Evolutionary conservation across 2,113 vertebrate genomes (phyloP), one percentile per base, ranked within the genome.

Genomic region (Haemorhous mexicanus): DNA sequence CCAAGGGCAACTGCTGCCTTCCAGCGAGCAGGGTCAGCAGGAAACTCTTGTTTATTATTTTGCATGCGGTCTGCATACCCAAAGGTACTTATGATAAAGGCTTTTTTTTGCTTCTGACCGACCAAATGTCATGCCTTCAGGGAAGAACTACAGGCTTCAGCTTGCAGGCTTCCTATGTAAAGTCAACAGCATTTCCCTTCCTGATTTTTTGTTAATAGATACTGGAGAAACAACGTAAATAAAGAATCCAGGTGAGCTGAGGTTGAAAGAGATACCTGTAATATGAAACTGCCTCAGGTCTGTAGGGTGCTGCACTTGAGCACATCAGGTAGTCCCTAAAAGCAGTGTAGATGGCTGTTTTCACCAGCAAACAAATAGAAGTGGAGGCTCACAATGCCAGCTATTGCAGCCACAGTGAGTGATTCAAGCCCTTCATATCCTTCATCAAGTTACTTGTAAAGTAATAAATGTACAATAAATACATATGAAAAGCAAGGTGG

Each of bases 401-500:
- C 11, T 49, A 59, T 2, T 68, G 47, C 8, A 59, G 49, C 4
- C 61, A 87, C 43, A 47, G 16, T 0, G 14, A 70, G 7, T 4
- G 30, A 74, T 44, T 35, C 52, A 59, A 1, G 0, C 17, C 50
- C 33, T 30, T 63, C 44, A 44, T 6, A 44, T 26, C 23, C 58
- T 82, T 75, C 64, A 58, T 33, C 41, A 52, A 52, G 26, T 79
- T 84, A 64, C 69, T 55, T 50, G 22, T 62, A 18, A 43, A 68
- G 16, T 9, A 77, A 47, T 12, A 10, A 3, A 64, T 11, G 15
- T 44, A 30, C 32, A 64, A 59, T 19, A 67, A 89, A 63, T 64
- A 63, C 0, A 5, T 2, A 9, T 59, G 44, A 17, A 12, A 66
- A 72, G 43, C 1, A 1, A 37, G 37, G 53, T 2, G 2, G 37